These are phyloP conservation scores for Daubentonia madagascariensis DNA, from an alignment of 2,113 vertebrate genomes.

Conservation along the genomic window DNA sequence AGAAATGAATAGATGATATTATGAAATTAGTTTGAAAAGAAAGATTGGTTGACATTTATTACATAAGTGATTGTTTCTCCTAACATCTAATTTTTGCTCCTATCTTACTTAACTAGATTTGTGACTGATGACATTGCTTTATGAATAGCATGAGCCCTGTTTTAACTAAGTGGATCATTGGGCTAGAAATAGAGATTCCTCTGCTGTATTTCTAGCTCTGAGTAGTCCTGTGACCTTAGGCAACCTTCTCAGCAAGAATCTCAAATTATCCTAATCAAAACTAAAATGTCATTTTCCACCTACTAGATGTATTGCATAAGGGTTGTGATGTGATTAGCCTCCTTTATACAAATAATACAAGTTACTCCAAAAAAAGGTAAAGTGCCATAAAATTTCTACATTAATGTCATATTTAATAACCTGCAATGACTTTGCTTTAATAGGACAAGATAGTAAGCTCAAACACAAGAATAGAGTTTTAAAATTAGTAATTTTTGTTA, in stretches of 20 bases:
- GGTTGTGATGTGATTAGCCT: constrained; percentile 15
- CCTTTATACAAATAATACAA: constrained; percentile 15
- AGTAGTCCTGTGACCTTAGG: constrained; percentile 9
- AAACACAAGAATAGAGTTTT: background rate
- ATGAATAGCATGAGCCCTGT: background rate
- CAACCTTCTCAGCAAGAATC: constrained; percentile 1
- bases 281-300: constrained; percentile 28
- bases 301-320: background rate
- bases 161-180: background rate
- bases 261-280: constrained; percentile 31
- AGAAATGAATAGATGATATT: background rate
- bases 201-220: background rate
- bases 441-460: background rate
- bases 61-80: background rate
- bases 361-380: background rate
- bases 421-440: background rate
- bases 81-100: background rate
- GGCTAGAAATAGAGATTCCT: constrained; percentile 7
- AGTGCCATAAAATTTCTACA: background rate
- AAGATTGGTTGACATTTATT: background rate
- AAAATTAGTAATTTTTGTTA: constrained; percentile 11
- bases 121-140: background rate
- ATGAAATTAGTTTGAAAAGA: background rate
- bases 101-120: background rate
- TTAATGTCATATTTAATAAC: background rate